These are phyloP conservation scores for Mactromeris polynyma DNA, from an alignment of 2,888 invertebrate species.

Conservation along the genomic window DNA sequence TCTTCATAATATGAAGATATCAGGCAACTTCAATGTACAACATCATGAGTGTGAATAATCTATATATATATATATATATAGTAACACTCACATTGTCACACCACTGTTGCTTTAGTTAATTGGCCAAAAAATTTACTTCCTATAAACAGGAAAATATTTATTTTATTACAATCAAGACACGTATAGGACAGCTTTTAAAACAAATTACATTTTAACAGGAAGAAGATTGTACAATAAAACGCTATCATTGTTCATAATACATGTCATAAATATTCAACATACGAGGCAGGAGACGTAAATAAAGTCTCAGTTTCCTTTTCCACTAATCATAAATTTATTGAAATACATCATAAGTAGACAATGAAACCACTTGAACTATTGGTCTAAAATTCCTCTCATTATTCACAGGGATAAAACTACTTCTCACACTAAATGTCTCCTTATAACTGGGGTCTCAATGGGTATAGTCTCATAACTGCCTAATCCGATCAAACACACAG, in stretches of 20 bases:
- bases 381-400: neutral
- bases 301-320: neutral
- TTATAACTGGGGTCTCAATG: neutral
- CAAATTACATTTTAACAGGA: neutral
- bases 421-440: neutral
- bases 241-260: neutral
- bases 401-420: neutral
- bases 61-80: too few species aligned
- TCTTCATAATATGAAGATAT: too few species aligned
- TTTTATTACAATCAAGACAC: neutral
- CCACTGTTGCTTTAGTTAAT: too few species aligned
- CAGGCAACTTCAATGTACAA: too few species aligned
- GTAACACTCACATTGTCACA: too few species aligned
- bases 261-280: neutral
- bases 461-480: neutral
- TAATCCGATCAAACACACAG: neutral
- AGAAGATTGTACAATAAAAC: neutral
- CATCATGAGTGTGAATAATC: too few species aligned
- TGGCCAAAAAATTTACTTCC: neutral
- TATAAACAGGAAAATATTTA: neutral
- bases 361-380: conserved; percentile 10
- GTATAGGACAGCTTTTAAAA: neutral
- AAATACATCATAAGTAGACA: conserved; percentile 15
- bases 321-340: conserved; percentile 13
- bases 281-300: neutral